phyloP scores from a whole-genome alignment of 2,113 vertebrate genomes.

The Poeciliopsis prolifica region DNA sequence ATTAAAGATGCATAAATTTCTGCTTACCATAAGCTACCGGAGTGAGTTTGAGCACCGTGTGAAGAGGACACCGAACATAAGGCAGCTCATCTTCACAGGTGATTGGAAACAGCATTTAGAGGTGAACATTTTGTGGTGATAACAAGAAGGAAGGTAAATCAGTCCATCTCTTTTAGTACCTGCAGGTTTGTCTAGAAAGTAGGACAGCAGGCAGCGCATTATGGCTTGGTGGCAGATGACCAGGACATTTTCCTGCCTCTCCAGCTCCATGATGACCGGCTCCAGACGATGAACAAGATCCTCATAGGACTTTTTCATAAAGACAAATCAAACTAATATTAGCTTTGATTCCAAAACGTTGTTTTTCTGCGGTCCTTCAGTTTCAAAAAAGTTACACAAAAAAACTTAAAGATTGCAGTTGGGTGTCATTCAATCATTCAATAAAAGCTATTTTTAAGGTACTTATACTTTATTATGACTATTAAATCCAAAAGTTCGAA shows the following conservation, averaged over 20 bases:
- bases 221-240: slow-evolving; percentile 96
- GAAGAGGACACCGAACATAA: slow-evolving; percentile 93
- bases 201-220: slow-evolving; percentile 94
- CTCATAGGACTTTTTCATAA: slow-evolving; percentile 87
- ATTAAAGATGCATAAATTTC: not conserved
- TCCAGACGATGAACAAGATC: slow-evolving; percentile 94
- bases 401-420: no score
- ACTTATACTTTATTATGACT: not conserved
- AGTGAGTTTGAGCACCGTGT: slow-evolving; percentile 94
- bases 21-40: slow-evolving; percentile 92
- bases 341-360: not conserved
- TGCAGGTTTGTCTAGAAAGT: slow-evolving; percentile 93
- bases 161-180: slow-evolving; percentile 68
- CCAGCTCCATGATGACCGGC: slow-evolving; percentile 97
- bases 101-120: not conserved
- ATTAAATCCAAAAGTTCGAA: not conserved
- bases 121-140: not conserved
- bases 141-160: not conserved
- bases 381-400: no score
- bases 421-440: no score
- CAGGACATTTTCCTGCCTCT: slow-evolving; percentile 95
- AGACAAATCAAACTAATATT: slow-evolving; percentile 2
- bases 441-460: no score
- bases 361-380: no score
- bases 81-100: slow-evolving; percentile 86